Conservation (phyloP, 2,888 invertebrate species). For the Agrilus biguttatus region DNA sequence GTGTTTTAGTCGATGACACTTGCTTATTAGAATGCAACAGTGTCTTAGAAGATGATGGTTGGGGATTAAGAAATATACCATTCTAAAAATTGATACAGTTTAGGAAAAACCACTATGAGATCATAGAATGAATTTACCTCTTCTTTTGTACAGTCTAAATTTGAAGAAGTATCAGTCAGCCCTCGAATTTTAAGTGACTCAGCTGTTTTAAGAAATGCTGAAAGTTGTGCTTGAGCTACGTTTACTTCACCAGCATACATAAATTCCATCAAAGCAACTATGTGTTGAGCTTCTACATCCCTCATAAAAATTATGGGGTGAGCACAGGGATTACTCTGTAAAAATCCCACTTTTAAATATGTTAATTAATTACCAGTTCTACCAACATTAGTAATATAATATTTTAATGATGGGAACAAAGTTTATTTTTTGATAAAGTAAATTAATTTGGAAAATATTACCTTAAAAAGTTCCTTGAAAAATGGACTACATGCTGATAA, state of each 20-base stretch:
- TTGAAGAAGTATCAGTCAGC: constrained; percentile 49
- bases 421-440: not conserved
- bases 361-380: too few relatives aligned
- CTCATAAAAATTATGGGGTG: constrained; percentile 77
- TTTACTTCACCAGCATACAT: constrained; percentile 80
- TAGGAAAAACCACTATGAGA: not conserved
- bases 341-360: constrained; percentile 15
- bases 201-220: constrained; percentile 61
- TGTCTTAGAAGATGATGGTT: constrained; percentile 14
- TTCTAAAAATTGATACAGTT: constrained; percentile 11
- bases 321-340: constrained; percentile 70
- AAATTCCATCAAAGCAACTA: constrained; percentile 65
- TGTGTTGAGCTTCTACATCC: constrained; percentile 66
- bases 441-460: constrained; percentile 25
- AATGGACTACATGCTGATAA: constrained; percentile 78
- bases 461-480: constrained; percentile 76
- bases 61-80: constrained; percentile 19
- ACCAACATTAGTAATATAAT: too few relatives aligned
- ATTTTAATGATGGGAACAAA: too few relatives aligned
- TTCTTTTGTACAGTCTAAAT: constrained; percentile 31
- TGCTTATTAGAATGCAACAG: constrained; percentile 4
- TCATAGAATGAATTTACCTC: constrained; percentile 20
- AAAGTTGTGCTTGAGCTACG: constrained; percentile 63
- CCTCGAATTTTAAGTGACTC: constrained; percentile 68
- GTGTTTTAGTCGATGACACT: constrained; percentile 8